A percentile compares a stretch with the other conserved stretches of the same genome.
Evolutionary conservation across 1,140 invertebrate genomes (phyloP).

Genomic region (Phortica variegata): DNA sequence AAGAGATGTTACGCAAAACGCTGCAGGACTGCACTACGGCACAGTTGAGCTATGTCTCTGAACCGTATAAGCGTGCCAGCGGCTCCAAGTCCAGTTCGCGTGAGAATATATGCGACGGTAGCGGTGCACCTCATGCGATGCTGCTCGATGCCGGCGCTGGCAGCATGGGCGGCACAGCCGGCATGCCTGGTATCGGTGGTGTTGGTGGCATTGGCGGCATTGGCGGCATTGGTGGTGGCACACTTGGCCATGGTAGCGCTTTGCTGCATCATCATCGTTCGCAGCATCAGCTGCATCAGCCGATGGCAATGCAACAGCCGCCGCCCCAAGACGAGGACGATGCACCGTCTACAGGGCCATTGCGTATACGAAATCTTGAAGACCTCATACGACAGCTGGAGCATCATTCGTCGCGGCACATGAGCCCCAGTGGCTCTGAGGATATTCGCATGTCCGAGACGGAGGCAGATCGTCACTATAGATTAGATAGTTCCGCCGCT

Average conservation of each 20-base stretch:
- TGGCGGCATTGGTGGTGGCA: slow-evolving; percentile 13
- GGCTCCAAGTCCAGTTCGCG: slow-evolving; percentile 59
- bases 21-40: slow-evolving; percentile 66
- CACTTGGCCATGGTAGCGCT: slow-evolving; percentile 28
- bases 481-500: slow-evolving; percentile 77
- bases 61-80: slow-evolving; percentile 65
- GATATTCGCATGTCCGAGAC: slow-evolving; percentile 90
- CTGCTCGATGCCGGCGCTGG: slow-evolving; percentile 48
- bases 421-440: slow-evolving; percentile 87
- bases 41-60: slow-evolving; percentile 58
- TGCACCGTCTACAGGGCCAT: slow-evolving; percentile 69
- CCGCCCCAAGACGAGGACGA: slow-evolving; percentile 64
- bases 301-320: slow-evolving; percentile 32
- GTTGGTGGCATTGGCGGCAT: slow-evolving; percentile 13
- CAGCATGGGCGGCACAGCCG: slow-evolving; percentile 9
- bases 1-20: slow-evolving; percentile 66
- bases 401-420: slow-evolving; percentile 81
- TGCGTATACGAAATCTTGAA: slow-evolving; percentile 85
- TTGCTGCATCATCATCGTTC: slow-evolving; percentile 53
- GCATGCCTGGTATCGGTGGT: slow-evolving; percentile 22
- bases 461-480: slow-evolving; percentile 84
- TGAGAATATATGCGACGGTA: slow-evolving; percentile 68
- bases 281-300: slow-evolving; percentile 52
- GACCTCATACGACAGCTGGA: slow-evolving; percentile 88
- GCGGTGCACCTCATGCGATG: slow-evolving; percentile 57